Evolutionary conservation across 2,113 vertebrate species (phyloP), one percentile per base, ranked within the genome.

Genomic region (Syngnathus scovelli): DNA sequence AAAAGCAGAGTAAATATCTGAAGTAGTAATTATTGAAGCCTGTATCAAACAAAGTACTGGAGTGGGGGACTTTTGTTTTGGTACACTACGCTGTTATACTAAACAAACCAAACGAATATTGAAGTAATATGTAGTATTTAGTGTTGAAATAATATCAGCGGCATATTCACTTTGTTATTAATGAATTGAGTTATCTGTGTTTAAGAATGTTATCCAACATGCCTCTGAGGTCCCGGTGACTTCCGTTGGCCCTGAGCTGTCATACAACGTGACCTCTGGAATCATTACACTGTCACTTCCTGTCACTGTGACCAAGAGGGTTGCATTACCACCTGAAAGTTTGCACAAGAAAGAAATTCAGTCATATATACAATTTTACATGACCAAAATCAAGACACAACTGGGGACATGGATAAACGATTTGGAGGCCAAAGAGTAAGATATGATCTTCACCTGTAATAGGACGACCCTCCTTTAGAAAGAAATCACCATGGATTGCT

Each of bases 381-480:
- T 65, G 46, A n/a, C 27, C 11, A 37, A 12, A 52, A 37, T 33
- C 3, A 33, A 33, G 27, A 33, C 27, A 33, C 27, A 4, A 21
- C 18, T 12, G 5, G 11, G 4, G 18, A 38, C 27, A 38, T 38
- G 8, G 2, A 55, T 7, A 7, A 27, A 18, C 36, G 43, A 48
- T 13, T 65, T 38, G 12, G 18, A 61, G 18, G 38, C 10, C 15
- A 61, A 41, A 21, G 16, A 11, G 13, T 61, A 21, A 15, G 39
- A 18, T 62, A n/a, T 33, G 9, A 10, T 6, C 5, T 74, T 69
- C 60, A 90, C 88, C 86, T 75, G 81, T 72, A 19, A 84, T 38
- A 38, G 78, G 87, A 13, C 87, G 87, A 56, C 87, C 81, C 48
- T 85, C 85, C 66, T 85, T 85, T 3, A 84, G 64, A 60, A 73